A percentile compares a stretch with the other conserved stretches of the same genome.
phyloP scores from a whole-genome alignment of 2,113 vertebrate species.

The Rattus norvegicus region GRCr8 NC_086027.1:45453001-45453500 shows the following conservation, averaged over 20 bases:
- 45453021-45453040: no score
- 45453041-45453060: no score
- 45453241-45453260: not conserved
- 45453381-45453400: fast-evolving
- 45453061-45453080: not conserved
- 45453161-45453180: no score
- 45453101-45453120: not conserved
- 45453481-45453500: not conserved
- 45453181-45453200: not conserved
- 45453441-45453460: not conserved
- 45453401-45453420: not conserved
- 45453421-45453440: fast-evolving
- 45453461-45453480: not conserved
- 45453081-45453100: not conserved
- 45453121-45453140: not conserved
- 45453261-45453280: not conserved
- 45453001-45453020: not conserved
- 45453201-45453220: no score
- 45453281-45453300: not conserved
- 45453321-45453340: not conserved
- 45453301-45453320: not conserved
- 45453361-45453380: fast-evolving
- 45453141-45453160: not conserved
- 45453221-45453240: not conserved
- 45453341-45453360: fast-evolving